Base-by-base conservation (phyloP, 1,140 invertebrate species). In the Dysdera silvatica region DNA sequence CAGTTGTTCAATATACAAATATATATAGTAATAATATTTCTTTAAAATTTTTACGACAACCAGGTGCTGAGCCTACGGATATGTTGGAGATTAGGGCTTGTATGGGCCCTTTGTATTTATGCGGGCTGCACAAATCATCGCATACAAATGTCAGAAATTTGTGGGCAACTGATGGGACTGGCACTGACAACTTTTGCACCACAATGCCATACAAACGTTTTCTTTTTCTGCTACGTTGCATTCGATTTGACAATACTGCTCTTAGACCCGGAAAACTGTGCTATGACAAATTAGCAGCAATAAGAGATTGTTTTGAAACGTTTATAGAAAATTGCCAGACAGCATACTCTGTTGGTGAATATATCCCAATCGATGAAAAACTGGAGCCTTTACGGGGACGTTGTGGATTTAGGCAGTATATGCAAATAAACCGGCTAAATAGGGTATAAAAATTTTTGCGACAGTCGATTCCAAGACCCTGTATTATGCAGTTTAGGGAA, bases 281-380 rank as follows among this genome's bases (percentile, higher is more conserved):
- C 41, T 57, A 24, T 64, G 59, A 55, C 48, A 67, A 28, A 58
- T 67, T 29, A 14, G 41, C 26, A 47, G 58, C 24, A 68, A 58
- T n/a, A n/a, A 35, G 51, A 61, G 12, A n/a, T 68, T 37, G n/a
- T n/a, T 65, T 68, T 55, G 33, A 69, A 37, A n/a, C 28, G 29
- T 69, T 69, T 66, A 33, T 69, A 14, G 32, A 7, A 55, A 66
- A 69, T 33, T 69, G 68, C 54, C 14, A 57, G 37, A 52, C 40
- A 31, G 26, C 24, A n/a, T 67, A 68, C 24, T 41, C 20, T 40
- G 20, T 56, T 24, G 35, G 28, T 37, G 53, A 56, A 53, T 54
- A 60, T 49, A 16, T 62, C 23, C 68, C 67, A n/a, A 47, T 70
- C 23, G 66, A 71, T 57, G 70, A 71, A 59, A 68, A 67, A 57